Evolutionary conservation across 1,140 invertebrate species (phyloP).

Genomic region (Hetaerina americana): DNA sequence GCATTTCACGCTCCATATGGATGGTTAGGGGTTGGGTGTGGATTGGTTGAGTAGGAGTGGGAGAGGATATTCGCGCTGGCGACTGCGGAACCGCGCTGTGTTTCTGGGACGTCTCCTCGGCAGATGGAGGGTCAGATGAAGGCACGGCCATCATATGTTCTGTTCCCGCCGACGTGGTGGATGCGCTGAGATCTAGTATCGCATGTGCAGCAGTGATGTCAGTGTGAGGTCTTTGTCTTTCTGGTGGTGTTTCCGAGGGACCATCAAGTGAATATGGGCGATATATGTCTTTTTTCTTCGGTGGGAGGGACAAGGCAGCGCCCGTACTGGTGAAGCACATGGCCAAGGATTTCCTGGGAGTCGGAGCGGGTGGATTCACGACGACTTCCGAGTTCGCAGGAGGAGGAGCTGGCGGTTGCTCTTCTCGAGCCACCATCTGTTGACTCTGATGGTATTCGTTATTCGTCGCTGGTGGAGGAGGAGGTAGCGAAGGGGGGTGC

Average conservation of each 20-base stretch:
- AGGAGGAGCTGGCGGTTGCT: slow-evolving; percentile 22
- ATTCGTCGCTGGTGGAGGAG: slow-evolving; percentile 32
- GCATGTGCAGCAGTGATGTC: slow-evolving; percentile 73
- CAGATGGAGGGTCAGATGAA: slow-evolving; percentile 32
- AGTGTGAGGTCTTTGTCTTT: slow-evolving; percentile 28
- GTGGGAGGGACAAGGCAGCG: slow-evolving; percentile 61
- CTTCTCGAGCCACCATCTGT: not conserved
- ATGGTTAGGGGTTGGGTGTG: not conserved
- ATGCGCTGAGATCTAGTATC: slow-evolving; percentile 72
- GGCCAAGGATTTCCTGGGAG: slow-evolving; percentile 49
- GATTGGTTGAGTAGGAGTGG: slow-evolving; percentile 22
- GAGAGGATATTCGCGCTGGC: slow-evolving; percentile 25
- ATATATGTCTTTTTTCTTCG: slow-evolving; percentile 80
- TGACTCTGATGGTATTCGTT: no score
- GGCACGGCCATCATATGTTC: not conserved
- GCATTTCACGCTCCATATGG: not conserved
- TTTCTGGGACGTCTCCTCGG: slow-evolving; percentile 30
- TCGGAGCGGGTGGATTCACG: slow-evolving; percentile 15
- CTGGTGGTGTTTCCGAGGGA: slow-evolving; percentile 18
- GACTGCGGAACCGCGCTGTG: slow-evolving; percentile 17
- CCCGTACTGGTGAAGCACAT: slow-evolving; percentile 75
- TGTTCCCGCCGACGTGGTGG: slow-evolving; percentile 45
- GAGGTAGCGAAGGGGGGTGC: slow-evolving; percentile 24
- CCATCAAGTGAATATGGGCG: slow-evolving; percentile 67
- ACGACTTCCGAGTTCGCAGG: no score